Evolutionary conservation across 2,113 vertebrate genomes (phyloP).

Genomic region (Cathartes aura): DNA sequence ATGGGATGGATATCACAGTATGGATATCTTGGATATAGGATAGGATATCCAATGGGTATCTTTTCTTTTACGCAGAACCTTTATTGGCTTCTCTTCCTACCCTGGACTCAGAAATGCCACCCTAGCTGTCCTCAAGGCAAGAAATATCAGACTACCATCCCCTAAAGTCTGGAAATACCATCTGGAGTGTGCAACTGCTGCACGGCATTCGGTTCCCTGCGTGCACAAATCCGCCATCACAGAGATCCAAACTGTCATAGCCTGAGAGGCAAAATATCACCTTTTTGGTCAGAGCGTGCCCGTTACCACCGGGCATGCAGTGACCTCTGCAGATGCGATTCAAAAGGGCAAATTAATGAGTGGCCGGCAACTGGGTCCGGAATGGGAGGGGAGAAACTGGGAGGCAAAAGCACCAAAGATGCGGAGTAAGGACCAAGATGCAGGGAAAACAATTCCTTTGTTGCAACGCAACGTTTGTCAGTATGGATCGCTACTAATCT

Average conservation of each 20-base stretch:
- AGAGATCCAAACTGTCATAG: not conserved
- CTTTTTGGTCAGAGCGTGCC: rapidly evolving
- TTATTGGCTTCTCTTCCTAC: not conserved
- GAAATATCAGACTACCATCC: rapidly evolving
- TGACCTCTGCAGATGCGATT: no score
- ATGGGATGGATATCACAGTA: rapidly evolving
- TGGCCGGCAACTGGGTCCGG: rapidly evolving
- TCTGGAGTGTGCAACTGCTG: rapidly evolving
- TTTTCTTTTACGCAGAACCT: not conserved
- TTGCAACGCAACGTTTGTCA: not conserved
- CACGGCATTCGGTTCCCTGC: rapidly evolving
- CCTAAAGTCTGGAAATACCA: rapidly evolving
- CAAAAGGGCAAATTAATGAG: not conserved
- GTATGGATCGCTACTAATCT: rapidly evolving
- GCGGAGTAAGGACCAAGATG: not conserved
- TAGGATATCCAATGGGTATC: rapidly evolving
- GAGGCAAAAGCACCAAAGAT: not conserved
- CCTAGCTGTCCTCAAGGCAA: not conserved
- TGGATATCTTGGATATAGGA: rapidly evolving
- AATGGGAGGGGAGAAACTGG: not conserved
- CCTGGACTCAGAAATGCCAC: not conserved
- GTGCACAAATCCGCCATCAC: not conserved
- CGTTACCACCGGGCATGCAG: rapidly evolving
- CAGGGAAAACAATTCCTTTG: not conserved
- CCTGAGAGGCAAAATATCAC: not conserved